Evolutionary conservation across 2,888 invertebrate genomes (phyloP).

Genomic region (Tipula vernalis): DNA sequence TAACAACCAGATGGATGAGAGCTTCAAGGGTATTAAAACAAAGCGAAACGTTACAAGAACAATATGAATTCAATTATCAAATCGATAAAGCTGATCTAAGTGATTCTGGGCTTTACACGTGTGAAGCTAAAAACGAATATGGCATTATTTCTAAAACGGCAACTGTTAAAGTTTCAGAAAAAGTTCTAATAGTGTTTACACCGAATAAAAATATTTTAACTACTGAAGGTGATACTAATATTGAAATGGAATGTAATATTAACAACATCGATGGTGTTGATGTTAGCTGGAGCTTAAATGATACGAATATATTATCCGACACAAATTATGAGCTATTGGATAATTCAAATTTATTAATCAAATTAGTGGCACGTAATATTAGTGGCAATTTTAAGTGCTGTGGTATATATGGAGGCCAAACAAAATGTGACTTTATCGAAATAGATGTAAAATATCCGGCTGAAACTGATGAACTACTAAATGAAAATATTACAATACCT

Average conservation of each 20-base stretch:
- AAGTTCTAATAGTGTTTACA: conserved; percentile 9
- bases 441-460: conserved; percentile 15
- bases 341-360: background rate
- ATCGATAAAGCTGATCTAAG: conserved; percentile 25
- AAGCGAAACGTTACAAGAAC: background rate
- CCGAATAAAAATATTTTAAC: conserved; percentile 11
- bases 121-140: conserved; percentile 37
- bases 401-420: conserved; percentile 12
- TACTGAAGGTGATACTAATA: conserved; percentile 15
- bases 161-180: conserved; percentile 15
- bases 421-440: conserved; percentile 12
- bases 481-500: background rate
- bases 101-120: conserved; percentile 38
- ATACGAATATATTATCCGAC: conserved; percentile 9
- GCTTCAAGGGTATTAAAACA: conserved; percentile 12
- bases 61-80: conserved; percentile 11
- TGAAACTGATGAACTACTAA: conserved; percentile 12
- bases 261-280: conserved; percentile 11
- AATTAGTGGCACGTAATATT: background rate
- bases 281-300: conserved; percentile 15
- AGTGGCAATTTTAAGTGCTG: conserved; percentile 16
- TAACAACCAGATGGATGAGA: conserved; percentile 25
- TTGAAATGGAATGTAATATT: conserved; percentile 16
- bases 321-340: background rate
- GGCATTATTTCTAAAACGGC: conserved; percentile 26